Base-by-base conservation (phyloP, 2,888 invertebrate species). In the Chymomyza fuscimana region DNA sequence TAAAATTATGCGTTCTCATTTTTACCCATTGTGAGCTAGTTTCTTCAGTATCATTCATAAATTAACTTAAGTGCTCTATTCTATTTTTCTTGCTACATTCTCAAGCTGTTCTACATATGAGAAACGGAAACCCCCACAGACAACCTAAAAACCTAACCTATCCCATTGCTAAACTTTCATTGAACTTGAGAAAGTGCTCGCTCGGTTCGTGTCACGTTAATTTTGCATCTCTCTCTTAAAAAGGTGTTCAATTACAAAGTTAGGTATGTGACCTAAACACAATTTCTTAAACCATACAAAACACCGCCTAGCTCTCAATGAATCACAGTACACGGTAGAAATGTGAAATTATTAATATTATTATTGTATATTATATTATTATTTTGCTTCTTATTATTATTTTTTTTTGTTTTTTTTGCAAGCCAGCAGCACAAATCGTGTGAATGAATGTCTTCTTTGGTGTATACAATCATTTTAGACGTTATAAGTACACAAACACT, bases 401-500 rank as follows among this genome's bases (percentile, higher is more conserved):
- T 9, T 5, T 58, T 25, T 29, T 6, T 46, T 68, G 51, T 60
- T 46, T 73, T 63, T 77, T 73, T 72, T 79, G 76, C 79, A 79
- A 81, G 74, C 63, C 61, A 59, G 62, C 51, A 56, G 68, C 59
- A 78, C 76, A 71, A 81, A 82, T 81, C 87, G 82, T 82, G 82
- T 80, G 87, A 87, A 82, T 80, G 58, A 54, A 63, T 19, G 15
- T 64, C 40, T 73, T 64, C 40, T 73, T 63, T 74, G 72, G 32
- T 56, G 50, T 67, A 79, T 72, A 76, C 70, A 80, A 80, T 82
- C 79, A 79, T 84, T 77, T 75, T 64, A 71, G 71, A 70, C 66
- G 59, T 76, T 79, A 81, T 78, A 80, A 63, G 40, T 78, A 65
- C 65, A 62, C 65, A 77, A 73, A 76, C 61, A 63, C 69, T 76